A percentile compares a stretch with the other conserved stretches of the same genome.
These are phyloP conservation scores for Menidia beryllina DNA, from an alignment of 2,113 vertebrate species.

Conservation along the genomic window DNA sequence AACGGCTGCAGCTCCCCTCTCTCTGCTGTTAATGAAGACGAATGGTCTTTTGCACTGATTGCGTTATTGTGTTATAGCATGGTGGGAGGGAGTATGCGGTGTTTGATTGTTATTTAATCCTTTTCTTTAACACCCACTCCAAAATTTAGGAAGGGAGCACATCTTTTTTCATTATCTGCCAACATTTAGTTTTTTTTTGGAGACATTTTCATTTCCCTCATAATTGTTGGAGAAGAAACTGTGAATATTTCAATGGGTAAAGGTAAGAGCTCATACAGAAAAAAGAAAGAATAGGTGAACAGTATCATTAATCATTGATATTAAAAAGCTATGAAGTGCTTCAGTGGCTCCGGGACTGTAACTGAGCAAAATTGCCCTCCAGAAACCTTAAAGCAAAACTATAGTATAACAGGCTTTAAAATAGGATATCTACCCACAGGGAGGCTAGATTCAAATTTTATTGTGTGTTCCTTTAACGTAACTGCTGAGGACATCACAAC, in stretches of 20 bases:
- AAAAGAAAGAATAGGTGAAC: constrained; percentile 7
- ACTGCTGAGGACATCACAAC: constrained; percentile 1
- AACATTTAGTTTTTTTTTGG: constrained; percentile 57
- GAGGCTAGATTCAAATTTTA: constrained; percentile 5
- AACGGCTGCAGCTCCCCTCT: constrained; percentile 35
- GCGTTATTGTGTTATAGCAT: constrained; percentile 40
- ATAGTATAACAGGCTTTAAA: constrained; percentile 3
- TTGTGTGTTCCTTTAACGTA: constrained; percentile 16
- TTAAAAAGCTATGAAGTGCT: constrained; percentile 33
- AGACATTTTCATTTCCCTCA: constrained; percentile 53
- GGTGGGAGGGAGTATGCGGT: constrained; percentile 24
- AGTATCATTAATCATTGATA: constrained; percentile 57
- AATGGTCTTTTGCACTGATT: constrained; percentile 61
- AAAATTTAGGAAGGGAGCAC: constrained; percentile 14
- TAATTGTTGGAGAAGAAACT: constrained; percentile 58
- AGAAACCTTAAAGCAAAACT: constrained; percentile 25
- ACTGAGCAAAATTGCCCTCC: constrained; percentile 17
- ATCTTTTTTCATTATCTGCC: constrained; percentile 58
- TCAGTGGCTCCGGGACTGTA: constrained; percentile 15
- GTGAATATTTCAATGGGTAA: constrained; percentile 24
- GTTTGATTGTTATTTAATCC: constrained; percentile 21
- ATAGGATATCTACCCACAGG: not conserved
- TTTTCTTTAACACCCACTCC: constrained; percentile 22
- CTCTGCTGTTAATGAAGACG: constrained; percentile 70
- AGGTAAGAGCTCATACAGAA: constrained; percentile 27